A percentile compares a stretch with the other conserved stretches of the same genome.
Conservation (phyloP, 2,888 invertebrate species). For the Loripinus fragilis region DNA sequence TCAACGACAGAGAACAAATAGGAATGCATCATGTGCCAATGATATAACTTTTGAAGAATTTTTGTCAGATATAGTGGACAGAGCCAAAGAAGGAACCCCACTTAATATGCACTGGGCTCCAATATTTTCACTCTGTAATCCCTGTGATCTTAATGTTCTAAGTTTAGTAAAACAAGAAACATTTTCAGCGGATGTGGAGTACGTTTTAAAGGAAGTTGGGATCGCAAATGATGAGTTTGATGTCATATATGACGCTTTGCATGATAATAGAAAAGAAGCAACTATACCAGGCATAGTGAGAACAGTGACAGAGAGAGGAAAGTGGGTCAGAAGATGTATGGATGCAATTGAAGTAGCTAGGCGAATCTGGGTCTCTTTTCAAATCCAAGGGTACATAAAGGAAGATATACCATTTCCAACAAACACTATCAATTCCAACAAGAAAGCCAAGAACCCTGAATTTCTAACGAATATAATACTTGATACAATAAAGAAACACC, state of each 20-base stretch:
- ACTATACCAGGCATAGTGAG: constrained; percentile 27
- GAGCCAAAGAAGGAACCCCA: neutral
- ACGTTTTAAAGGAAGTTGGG: neutral
- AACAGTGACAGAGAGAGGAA: neutral
- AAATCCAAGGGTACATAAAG: constrained; percentile 23
- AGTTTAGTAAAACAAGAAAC: constrained; percentile 35
- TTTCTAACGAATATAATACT: constrained; percentile 2
- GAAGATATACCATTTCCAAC: neutral
- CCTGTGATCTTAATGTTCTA: constrained; percentile 26
- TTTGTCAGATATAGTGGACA: constrained; percentile 10
- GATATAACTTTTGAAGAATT: constrained; percentile 34
- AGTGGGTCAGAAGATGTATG: too few species aligned
- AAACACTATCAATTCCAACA: neutral
- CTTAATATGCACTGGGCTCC: constrained; percentile 41
- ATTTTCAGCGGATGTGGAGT: constrained; percentile 35
- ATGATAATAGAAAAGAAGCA: constrained; percentile 14
- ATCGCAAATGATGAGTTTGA: neutral
- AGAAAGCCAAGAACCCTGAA: too few species aligned
- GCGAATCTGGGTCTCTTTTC: constrained; percentile 11
- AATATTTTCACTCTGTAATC: constrained; percentile 25
- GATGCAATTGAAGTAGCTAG: neutral
- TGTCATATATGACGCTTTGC: neutral
- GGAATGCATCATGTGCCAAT: neutral
- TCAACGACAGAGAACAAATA: neutral
- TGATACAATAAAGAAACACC: neutral